Percentiles rank a stretch among this genome's conserved stretches.
phyloP scores from a whole-genome alignment of 2,797 vertebrate genomes.

The Gobio occitaniae region DNA sequence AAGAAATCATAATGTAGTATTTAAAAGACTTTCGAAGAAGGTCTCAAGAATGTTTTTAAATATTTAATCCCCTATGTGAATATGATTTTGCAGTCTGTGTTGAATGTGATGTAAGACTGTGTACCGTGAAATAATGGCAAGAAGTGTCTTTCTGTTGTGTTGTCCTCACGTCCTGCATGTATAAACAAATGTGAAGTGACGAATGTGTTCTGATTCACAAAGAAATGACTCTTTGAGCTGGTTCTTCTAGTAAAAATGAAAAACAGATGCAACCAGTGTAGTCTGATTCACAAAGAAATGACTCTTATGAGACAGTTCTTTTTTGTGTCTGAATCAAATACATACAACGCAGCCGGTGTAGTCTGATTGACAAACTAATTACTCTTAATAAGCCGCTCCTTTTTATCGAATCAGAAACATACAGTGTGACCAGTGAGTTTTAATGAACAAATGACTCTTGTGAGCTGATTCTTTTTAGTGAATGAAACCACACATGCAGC shows the following conservation, averaged over 20 bases:
- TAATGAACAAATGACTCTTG: background rate
- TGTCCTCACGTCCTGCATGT: background rate
- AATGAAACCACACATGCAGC: background rate
- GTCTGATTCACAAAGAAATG: background rate
- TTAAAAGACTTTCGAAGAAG: background rate
- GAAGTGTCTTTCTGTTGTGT: background rate
- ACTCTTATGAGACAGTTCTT: background rate
- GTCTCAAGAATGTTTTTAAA: background rate
- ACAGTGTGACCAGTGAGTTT: background rate
- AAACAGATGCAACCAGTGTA: background rate
- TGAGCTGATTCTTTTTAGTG: background rate
- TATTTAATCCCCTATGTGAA: background rate
- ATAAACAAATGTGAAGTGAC: background rate
- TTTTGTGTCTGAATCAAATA: background rate
- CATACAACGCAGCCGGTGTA: background rate
- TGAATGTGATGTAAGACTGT: background rate
- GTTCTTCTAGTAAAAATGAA: background rate
- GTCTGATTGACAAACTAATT: background rate
- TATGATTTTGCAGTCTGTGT: background rate
- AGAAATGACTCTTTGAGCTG: background rate
- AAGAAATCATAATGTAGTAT: background rate
- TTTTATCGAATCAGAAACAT: background rate
- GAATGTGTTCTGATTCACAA: conserved; percentile 11
- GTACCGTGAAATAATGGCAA: background rate
- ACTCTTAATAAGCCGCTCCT: background rate